Base-by-base conservation (phyloP, 2,888 invertebrate genomes). In the Litoditis marina region DNA sequence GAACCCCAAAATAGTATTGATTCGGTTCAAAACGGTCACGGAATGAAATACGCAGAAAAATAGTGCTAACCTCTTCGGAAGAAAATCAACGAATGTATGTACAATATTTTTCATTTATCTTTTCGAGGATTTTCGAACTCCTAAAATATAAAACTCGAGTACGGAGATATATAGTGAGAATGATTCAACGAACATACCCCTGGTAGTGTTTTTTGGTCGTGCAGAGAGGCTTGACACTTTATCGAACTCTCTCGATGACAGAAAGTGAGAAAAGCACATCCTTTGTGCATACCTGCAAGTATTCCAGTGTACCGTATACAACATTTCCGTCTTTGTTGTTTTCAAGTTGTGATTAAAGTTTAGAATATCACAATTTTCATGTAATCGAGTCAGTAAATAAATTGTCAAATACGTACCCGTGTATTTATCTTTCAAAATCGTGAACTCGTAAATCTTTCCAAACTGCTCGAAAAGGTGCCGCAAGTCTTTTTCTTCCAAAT, bases 251-350 rank as follows among this genome's bases (percentile, higher is more conserved):
- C 94, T 85, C 93, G 90, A 86, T 89, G 91, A 88, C 92, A 94
- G 88, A 94, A 95, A 83, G 95, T 95, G 87, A 96, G 89, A 88
- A 95, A 95, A 85, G 94, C 94, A 88, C 94, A 95, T 91, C 92
- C 92, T 89, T 93, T 93, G 85, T 93, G 93, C 89, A 92, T 91
- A 72, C 93, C 93, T 74, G 60, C 30, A 66, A 60, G 8, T 16
- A 19, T 5, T 22, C 2, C n/a, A n/a, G 16, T 31, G 2, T 31
- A n/a, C 32, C 34, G 22, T 19, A 53, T 32, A n/a, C 19, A 8
- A 28, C 31, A 8, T 30, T 19, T 32, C 22, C n/a, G 11, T 47
- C n/a, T 8, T 1, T 30, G 11, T 28, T 51, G 8, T 51, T 30
- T 51, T 51, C 19, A 25, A 25, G 28, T 25, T 30, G 19, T 7